Base-by-base conservation (phyloP, 2,113 vertebrate species). In the Brachyhypopomus occidentalis region DNA sequence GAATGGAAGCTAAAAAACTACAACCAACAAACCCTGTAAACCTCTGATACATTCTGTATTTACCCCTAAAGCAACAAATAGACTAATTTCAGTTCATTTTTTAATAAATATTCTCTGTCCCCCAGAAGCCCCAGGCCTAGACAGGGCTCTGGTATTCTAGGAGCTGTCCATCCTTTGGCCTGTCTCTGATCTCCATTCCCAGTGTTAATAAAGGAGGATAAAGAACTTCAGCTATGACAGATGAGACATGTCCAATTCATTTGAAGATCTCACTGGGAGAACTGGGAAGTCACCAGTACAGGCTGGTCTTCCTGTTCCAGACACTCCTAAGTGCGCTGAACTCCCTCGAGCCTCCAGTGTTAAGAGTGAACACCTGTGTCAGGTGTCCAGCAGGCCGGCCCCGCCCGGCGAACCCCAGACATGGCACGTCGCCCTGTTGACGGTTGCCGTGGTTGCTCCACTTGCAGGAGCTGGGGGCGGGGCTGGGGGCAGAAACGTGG, bases 351-450 rank as follows among this genome's bases (percentile, higher is more conserved):
- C 25, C 66, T 36, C 17, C 7, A 67, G 41, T 63, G 34, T 62
- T 73, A 76, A 52, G 59, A 56, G 20, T 56, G 17, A 75, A 14
- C 19, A 1, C 7, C 30, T 25, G 63, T 22, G 62, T 84, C 52
- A 52, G 70, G 63, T 56, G 63, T 88, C 72, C 48, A 78, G 78
- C 59, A 77, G 69, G 79, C 80, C 79, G 56, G 52, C 64, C 59
- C 62, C 58, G 60, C 12, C 20, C 27, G 45, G 72, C 73, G 12
- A 71, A 70, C 67, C 67, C 63, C 77, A 78, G 79, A 79, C 74
- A 84, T 17, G 0, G 52, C 25, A n/a, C 23, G 67, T 22, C 74
- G 81, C 84, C 84, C 66, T 83, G 89, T 92, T 92, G 92, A 89
- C 90, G 91, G 81, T 14, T 41, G 4, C 38, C 22, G 22, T 16